phyloP scores from a whole-genome alignment of 2,888 invertebrate genomes.

The Keiferia lycopersicella region DNA sequence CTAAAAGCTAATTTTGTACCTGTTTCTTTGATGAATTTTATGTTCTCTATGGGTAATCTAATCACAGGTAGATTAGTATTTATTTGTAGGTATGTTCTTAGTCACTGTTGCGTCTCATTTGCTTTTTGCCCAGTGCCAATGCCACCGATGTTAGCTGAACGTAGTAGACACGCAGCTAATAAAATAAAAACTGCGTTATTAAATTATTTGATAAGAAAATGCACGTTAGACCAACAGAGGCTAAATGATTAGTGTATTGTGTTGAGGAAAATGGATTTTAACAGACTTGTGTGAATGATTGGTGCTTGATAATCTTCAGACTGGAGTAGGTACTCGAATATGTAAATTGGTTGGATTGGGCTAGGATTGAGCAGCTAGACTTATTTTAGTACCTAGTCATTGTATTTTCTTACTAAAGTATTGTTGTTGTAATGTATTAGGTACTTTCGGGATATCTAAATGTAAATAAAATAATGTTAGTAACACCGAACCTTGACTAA shows the following conservation, averaged over 20 bases:
- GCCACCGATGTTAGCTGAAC: too few relatives aligned
- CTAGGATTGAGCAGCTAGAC: not conserved
- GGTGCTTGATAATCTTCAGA: not conserved
- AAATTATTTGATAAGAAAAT: too few relatives aligned
- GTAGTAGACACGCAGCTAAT: too few relatives aligned
- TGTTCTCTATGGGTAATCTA: not conserved
- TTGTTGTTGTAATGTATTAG: not conserved
- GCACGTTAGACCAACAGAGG: not conserved
- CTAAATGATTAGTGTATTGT: not conserved
- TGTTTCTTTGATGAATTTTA: conserved; percentile 11
- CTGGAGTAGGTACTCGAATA: not conserved
- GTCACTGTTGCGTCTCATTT: not conserved
- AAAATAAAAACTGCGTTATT: too few relatives aligned
- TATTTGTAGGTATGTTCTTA: not conserved
- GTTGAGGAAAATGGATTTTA: not conserved
- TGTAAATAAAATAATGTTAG: too few relatives aligned
- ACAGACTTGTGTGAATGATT: not conserved
- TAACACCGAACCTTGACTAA: too few relatives aligned
- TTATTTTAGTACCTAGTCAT: not conserved
- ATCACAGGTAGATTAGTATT: conserved; percentile 10
- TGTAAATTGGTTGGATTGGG: not conserved
- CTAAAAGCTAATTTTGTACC: conserved; percentile 21
- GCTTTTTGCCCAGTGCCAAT: too few relatives aligned
- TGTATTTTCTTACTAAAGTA: not conserved
- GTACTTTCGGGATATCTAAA: too few relatives aligned